These are phyloP conservation scores for Ectropis grisescens DNA, from an alignment of 1,140 invertebrate species.

Conservation along the genomic window DNA sequence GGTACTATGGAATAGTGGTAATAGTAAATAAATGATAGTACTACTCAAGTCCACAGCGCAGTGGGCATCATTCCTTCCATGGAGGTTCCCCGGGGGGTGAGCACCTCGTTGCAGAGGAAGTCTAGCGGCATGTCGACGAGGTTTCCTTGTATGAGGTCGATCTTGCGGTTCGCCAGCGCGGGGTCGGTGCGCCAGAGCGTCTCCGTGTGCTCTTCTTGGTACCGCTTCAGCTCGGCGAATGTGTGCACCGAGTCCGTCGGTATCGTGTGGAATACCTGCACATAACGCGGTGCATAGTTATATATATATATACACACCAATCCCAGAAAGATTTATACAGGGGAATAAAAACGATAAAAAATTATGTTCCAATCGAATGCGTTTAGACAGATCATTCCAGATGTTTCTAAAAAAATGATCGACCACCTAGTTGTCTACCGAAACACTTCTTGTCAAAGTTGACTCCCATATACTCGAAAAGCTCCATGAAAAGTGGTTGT, in stretches of 20 bases:
- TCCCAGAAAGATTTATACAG: too few species aligned
- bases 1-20: too few species aligned
- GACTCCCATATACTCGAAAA: slow-evolving; percentile 78
- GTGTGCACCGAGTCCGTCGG: slow-evolving; percentile 84
- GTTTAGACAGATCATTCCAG: slow-evolving; percentile 83
- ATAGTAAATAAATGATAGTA: too few species aligned
- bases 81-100: slow-evolving; percentile 83
- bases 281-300: too few species aligned
- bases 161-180: slow-evolving; percentile 76
- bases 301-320: too few species aligned
- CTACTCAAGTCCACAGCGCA: slow-evolving; percentile 83
- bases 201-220: slow-evolving; percentile 73
- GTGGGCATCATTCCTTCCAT: slow-evolving; percentile 89
- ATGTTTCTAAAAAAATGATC: slow-evolving; percentile 85
- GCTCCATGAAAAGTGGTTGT: too few species aligned
- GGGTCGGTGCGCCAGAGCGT: slow-evolving; percentile 78
- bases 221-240: slow-evolving; percentile 81
- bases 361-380: too few species aligned
- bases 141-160: slow-evolving; percentile 85
- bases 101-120: slow-evolving; percentile 86
- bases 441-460: slow-evolving; percentile 63
- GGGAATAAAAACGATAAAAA: too few species aligned
- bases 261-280: slow-evolving; percentile 81
- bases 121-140: slow-evolving; percentile 88
- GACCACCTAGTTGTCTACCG: slow-evolving; percentile 81